Conservation (phyloP, 2,113 vertebrate genomes). For the Vanacampus margaritifer region DNA sequence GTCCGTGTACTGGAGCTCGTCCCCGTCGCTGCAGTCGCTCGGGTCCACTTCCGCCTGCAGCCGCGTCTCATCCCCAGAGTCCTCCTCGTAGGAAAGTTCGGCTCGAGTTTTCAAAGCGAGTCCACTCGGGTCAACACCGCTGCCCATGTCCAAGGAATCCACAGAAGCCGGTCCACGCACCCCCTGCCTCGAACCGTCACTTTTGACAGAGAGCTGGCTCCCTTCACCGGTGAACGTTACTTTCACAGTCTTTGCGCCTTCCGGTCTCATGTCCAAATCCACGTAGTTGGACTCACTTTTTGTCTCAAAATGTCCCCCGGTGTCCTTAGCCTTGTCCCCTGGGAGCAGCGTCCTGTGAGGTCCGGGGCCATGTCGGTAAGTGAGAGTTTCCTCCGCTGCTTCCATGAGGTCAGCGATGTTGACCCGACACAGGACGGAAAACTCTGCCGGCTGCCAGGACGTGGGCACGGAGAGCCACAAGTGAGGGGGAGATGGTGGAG, state of each 20-base stretch:
- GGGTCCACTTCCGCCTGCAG: constrained; percentile 27
- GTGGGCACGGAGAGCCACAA: constrained; percentile 21
- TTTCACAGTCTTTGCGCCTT: constrained; percentile 58
- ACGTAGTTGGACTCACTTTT: constrained; percentile 73
- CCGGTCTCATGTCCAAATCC: constrained; percentile 68
- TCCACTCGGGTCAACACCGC: constrained; percentile 20
- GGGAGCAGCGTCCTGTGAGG: constrained; percentile 65
- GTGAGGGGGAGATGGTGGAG: constrained; percentile 5
- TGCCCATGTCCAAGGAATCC: constrained; percentile 17
- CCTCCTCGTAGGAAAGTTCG: constrained; percentile 35
- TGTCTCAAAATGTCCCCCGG: constrained; percentile 25
- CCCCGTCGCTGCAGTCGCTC: constrained; percentile 68
- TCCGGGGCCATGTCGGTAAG: constrained; percentile 62
- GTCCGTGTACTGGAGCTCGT: constrained; percentile 76
- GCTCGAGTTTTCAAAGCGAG: constrained; percentile 27
- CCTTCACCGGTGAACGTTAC: constrained; percentile 70
- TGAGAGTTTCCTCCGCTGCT: constrained; percentile 67
- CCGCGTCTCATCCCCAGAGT: constrained; percentile 33
- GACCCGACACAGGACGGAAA: constrained; percentile 63
- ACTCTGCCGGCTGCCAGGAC: constrained; percentile 53
- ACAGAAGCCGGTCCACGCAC: constrained; percentile 24
- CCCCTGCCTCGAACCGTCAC: constrained; percentile 41
- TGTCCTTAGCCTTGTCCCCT: constrained; percentile 31
- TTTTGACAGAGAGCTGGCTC: constrained; percentile 65
- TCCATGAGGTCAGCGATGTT: constrained; percentile 76